Evolutionary conservation across 1,140 invertebrate species (phyloP), one percentile per base, ranked within the genome.

Genomic region (Araneus ventricosus): DNA sequence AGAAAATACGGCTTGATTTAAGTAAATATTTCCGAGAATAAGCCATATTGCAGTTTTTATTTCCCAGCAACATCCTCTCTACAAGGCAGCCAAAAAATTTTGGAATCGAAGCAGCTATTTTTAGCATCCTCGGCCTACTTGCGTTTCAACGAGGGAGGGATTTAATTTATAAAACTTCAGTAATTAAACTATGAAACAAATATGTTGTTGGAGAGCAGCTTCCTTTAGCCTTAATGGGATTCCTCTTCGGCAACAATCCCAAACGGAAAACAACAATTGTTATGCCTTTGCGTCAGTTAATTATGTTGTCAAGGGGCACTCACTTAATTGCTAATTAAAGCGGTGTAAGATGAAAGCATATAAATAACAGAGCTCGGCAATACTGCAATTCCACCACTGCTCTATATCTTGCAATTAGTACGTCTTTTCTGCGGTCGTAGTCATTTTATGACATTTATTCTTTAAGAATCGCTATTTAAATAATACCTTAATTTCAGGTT

Each of bases 271-370:
- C 59, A 24, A n/a, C 59, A n/a, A 63, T 63, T 63, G 59, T 63
- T 63, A 6, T 63, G 59, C 22, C 22, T 63, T 63, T 63, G 59
- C 59, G 59, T 20, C 59, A 63, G 59, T 63, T 63, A 63, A 63
- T 63, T 63, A 63, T 63, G 59, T 63, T 63, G 59, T 63, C 59
- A 63, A 22, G 45, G 59, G 59, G 59, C 7, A 63, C n/a, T 63
- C 59, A n/a, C 59, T 63, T 63, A 63, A 63, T 63, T 63, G 59
- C 59, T 63, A 63, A 63, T 63, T 63, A 63, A 63, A 22, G n/a
- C n/a, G 59, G 59, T 22, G n/a, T 63, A 63, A 63, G 59, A 63
- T 24, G 22, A 24, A 24, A 63, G 59, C 59, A 63, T 17, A n/a
- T 63, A n/a, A 63, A 63, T 17, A 63, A 7, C 45, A 52, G 59